These are phyloP conservation scores for Bombus turneri DNA, from an alignment of 1,140 invertebrate genomes.

Conservation along the genomic window DNA sequence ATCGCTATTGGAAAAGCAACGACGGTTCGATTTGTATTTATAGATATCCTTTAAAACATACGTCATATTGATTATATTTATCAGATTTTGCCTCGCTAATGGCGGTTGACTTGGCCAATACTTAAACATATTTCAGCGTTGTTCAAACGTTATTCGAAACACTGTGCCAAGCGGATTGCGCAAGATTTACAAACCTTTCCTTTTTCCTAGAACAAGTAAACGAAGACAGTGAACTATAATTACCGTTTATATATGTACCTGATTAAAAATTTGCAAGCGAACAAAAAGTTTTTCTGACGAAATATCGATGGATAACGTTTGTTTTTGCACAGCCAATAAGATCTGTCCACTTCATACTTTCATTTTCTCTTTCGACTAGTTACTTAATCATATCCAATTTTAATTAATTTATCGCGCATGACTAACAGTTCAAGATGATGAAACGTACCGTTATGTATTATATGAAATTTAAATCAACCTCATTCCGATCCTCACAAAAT, in stretches of 20 bases:
- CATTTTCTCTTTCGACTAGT: background rate
- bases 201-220: background rate
- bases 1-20: background rate
- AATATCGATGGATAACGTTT: background rate
- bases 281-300: background rate
- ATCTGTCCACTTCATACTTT: background rate
- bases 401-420: constrained; percentile 2
- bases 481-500: background rate
- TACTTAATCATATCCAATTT: constrained; percentile 12
- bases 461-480: background rate
- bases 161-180: constrained; percentile 39
- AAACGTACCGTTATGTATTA: background rate
- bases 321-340: constrained; percentile 22
- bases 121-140: background rate
- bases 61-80: background rate
- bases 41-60: background rate
- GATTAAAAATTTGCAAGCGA: constrained; percentile 45
- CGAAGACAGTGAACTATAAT: constrained; percentile 3
- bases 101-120: constrained; percentile 4
- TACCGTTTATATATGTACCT: constrained; percentile 55
- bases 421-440: background rate
- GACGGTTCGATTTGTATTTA: constrained; percentile 11
- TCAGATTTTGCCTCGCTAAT: background rate
- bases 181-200: background rate
- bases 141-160: background rate